These are phyloP conservation scores for Corythornis cristatus DNA, from an alignment of 2,113 vertebrate species.

Conservation along the genomic window DNA sequence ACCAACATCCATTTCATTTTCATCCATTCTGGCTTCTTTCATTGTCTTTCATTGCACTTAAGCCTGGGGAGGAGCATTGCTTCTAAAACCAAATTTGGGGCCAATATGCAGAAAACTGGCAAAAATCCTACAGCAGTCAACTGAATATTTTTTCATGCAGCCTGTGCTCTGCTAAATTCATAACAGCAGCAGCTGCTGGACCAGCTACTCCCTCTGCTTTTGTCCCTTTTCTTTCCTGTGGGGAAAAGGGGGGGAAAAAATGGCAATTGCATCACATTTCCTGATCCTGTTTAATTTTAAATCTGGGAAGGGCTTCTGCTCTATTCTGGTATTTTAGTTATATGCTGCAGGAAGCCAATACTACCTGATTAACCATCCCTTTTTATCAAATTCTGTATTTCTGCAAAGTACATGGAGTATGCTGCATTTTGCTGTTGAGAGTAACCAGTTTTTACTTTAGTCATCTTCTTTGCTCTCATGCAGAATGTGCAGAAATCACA, in stretches of 20 bases:
- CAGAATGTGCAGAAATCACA: constrained; percentile 24
- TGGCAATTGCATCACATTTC: not conserved
- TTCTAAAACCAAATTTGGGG: not conserved
- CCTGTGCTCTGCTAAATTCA: not conserved
- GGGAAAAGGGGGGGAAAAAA: not conserved
- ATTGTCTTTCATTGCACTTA: not conserved
- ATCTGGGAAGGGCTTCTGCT: constrained; percentile 4
- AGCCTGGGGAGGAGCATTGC: fast-evolving
- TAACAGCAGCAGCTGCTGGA: not conserved
- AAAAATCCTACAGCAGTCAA: not conserved
- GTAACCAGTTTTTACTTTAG: not conserved
- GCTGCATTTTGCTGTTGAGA: not conserved
- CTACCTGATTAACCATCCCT: not conserved
- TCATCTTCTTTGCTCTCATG: not conserved
- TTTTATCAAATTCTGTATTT: not conserved
- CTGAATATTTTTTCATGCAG: not conserved
- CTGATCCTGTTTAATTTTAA: not conserved
- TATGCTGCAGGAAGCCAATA: not conserved
- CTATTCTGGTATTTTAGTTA: constrained; percentile 3
- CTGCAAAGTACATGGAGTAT: not conserved
- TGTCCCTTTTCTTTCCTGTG: not conserved
- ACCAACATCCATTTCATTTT: not conserved
- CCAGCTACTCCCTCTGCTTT: not conserved
- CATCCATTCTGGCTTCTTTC: not conserved
- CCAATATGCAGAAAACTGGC: not conserved